phyloP scores from a whole-genome alignment of 1,140 invertebrate species.

The Trachelipus rathkii region DNA sequence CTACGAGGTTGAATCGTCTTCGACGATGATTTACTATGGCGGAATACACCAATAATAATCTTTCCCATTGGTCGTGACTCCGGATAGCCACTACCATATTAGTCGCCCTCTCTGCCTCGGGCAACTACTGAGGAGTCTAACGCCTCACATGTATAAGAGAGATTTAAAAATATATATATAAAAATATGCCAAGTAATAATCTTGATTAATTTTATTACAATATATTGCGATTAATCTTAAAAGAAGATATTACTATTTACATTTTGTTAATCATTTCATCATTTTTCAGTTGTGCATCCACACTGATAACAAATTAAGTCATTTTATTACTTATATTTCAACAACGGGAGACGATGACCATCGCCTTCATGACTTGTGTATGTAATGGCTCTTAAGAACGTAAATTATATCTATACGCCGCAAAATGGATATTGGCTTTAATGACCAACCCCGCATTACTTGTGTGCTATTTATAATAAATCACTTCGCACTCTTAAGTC shows the following conservation, averaged over 20 bases:
- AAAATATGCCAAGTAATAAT: too few species aligned
- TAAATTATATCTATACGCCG: background rate
- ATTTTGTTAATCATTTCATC: too few species aligned
- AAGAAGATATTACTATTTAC: too few species aligned
- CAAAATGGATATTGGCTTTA: slow-evolving; percentile 8
- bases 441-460: slow-evolving; percentile 4
- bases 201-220: too few species aligned
- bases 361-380: background rate
- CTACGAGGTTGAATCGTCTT: background rate
- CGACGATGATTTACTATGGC: background rate
- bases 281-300: too few species aligned
- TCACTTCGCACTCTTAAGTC: background rate
- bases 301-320: background rate
- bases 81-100: slow-evolving; percentile 2
- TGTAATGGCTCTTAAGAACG: background rate
- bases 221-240: too few species aligned
- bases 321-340: background rate
- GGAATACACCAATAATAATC: background rate
- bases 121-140: too few species aligned
- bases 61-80: slow-evolving; percentile 4
- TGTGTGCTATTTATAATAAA: slow-evolving; percentile 9
- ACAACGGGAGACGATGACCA: background rate
- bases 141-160: too few species aligned
- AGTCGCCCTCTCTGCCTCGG: background rate
- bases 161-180: too few species aligned